Evolutionary conservation across 2,113 vertebrate genomes (phyloP).

Genomic region (Spea bombifrons): DNA sequence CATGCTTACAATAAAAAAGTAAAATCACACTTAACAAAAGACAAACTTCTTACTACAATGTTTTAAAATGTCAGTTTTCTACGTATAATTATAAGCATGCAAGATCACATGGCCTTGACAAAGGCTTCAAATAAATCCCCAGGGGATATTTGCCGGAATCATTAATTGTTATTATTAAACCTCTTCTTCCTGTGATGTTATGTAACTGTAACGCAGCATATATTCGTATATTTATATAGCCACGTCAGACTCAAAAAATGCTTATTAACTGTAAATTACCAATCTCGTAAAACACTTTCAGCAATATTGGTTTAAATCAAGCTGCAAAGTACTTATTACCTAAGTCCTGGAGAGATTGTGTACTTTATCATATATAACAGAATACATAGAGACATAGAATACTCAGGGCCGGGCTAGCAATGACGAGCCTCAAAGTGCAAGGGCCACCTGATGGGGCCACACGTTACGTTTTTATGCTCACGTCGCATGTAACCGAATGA

Average conservation of each 20-base stretch:
- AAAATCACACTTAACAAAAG: constrained; percentile 11
- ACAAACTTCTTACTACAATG: constrained; percentile 8
- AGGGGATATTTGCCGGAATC: constrained; percentile 21
- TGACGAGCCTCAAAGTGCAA: too few relatives aligned
- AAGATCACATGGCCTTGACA: constrained; percentile 14
- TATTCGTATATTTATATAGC: constrained; percentile 8
- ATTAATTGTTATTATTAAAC: constrained; percentile 43
- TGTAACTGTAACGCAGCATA: constrained; percentile 1
- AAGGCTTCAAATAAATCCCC: constrained; percentile 19
- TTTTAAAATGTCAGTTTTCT: constrained; percentile 1
- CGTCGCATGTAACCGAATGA: too few relatives aligned
- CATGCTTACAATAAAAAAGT: neutral
- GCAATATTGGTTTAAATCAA: neutral
- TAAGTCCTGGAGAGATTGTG: too few relatives aligned
- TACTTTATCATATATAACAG: too few relatives aligned
- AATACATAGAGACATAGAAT: too few relatives aligned
- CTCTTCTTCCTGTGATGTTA: constrained; percentile 7
- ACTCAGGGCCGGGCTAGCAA: too few relatives aligned
- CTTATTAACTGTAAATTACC: constrained; percentile 9
- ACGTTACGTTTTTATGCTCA: too few relatives aligned
- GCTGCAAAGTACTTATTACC: too few relatives aligned
- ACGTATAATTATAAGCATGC: constrained; percentile 26
- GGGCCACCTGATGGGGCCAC: too few relatives aligned
- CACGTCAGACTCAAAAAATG: neutral
- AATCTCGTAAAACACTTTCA: neutral